Evolutionary conservation across 2,113 vertebrate genomes (phyloP).

Genomic region (Erpornis zantholeuca): DNA sequence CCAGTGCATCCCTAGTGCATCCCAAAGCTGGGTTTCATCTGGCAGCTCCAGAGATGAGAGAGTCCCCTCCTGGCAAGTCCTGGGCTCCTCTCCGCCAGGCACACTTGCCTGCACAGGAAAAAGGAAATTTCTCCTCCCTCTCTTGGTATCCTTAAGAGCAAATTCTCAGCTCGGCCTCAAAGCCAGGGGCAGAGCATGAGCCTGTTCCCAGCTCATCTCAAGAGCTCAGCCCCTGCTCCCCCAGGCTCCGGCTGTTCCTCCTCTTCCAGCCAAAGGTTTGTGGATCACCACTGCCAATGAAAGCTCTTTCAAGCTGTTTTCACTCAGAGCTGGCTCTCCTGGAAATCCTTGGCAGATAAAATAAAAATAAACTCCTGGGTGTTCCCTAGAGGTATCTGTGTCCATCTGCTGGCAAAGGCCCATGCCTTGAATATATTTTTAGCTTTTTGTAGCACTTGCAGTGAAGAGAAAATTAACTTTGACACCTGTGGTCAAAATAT

Average conservation of each 20-base stretch:
- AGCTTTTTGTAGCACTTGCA: neutral
- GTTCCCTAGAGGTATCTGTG: neutral
- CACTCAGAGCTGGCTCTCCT: neutral
- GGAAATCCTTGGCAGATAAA: neutral
- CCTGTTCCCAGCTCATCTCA: neutral
- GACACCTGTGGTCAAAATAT: neutral
- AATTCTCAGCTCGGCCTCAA: neutral
- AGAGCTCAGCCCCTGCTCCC: neutral
- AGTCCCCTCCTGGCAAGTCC: neutral
- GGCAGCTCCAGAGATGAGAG: neutral
- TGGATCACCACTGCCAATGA: neutral
- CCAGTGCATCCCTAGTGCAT: neutral
- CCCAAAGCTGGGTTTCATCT: neutral
- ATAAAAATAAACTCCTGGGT: neutral
- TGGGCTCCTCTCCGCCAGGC: rapidly evolving
- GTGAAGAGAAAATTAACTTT: neutral
- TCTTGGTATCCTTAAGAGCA: neutral
- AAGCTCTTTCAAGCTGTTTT: neutral
- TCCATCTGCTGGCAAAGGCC: neutral
- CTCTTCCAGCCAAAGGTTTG: neutral
- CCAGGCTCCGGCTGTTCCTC: rapidly evolving
- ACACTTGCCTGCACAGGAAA: neutral
- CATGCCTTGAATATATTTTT: neutral
- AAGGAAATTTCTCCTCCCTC: neutral
- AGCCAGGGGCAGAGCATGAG: neutral